phyloP scores from a whole-genome alignment of 2,797 vertebrate species.

The Ficedula albicollis region DNA sequence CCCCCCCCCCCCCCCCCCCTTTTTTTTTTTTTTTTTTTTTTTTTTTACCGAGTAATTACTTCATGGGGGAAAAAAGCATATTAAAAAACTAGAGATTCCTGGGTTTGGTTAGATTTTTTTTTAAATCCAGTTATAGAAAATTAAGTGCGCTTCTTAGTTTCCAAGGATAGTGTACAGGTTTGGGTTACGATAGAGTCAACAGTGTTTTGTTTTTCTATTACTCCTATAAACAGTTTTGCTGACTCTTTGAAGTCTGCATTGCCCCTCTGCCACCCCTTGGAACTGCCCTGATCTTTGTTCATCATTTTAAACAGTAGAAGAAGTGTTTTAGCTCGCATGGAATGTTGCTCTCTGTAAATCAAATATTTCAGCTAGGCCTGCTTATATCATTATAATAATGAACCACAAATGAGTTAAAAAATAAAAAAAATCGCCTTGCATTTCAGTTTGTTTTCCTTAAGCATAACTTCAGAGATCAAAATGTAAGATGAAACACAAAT shows the following conservation, averaged over 20 bases:
- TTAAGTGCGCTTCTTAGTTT: background rate
- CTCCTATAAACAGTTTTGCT: background rate
- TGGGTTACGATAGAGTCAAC: background rate
- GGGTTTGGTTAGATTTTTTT: fast-evolving
- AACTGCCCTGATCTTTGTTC: background rate
- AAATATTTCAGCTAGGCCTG: background rate
- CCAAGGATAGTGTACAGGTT: background rate
- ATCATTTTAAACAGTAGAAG: background rate
- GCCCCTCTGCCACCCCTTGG: background rate
- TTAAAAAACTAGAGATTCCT: background rate
- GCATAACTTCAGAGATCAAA: conserved; percentile 9
- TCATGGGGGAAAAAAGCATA: fast-evolving
- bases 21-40: background rate
- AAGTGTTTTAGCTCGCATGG: background rate
- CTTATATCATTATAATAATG: background rate
- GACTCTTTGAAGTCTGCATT: background rate
- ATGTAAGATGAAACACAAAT: conserved; percentile 25
- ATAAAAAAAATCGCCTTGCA: background rate
- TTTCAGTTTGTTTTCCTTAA: conserved; percentile 28
- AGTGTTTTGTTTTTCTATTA: background rate
- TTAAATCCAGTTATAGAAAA: background rate
- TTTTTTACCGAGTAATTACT: background rate
- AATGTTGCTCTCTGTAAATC: background rate
- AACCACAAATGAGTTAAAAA: background rate
- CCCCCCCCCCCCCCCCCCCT: no score